A percentile compares a stretch with the other conserved stretches of the same genome.
These are phyloP conservation scores for Stratiomys singularior DNA, from an alignment of 2,888 invertebrate species.

Conservation along the genomic window DNA sequence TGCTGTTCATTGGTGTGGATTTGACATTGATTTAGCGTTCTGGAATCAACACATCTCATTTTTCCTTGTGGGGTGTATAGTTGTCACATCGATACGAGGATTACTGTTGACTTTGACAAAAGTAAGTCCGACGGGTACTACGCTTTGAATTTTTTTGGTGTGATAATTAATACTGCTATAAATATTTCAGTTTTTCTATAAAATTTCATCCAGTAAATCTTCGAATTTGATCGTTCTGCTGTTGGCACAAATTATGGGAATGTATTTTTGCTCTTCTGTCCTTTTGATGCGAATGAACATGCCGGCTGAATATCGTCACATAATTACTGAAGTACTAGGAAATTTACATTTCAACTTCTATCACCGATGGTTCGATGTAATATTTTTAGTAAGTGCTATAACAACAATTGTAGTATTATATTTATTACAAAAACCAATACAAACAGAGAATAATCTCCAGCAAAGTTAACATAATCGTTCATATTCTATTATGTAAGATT, in stretches of 20 bases:
- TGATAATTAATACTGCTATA: slow-evolving; percentile 45
- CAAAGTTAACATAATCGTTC: slow-evolving; percentile 22
- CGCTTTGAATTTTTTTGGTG: too few species aligned
- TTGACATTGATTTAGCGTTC: slow-evolving; percentile 95
- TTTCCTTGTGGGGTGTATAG: slow-evolving; percentile 95
- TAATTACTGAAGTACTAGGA: slow-evolving; percentile 87
- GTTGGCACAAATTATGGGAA: slow-evolving; percentile 99
- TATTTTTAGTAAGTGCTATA: slow-evolving; percentile 95
- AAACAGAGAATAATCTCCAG: slow-evolving; percentile 34
- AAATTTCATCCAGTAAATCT: slow-evolving; percentile 98
- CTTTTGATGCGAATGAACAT: slow-evolving; percentile 99
- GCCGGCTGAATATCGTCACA: slow-evolving; percentile 96
- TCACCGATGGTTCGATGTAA: slow-evolving; percentile 99
- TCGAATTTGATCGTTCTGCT: slow-evolving; percentile 97
- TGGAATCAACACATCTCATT: slow-evolving; percentile 99
- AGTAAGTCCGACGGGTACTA: slow-evolving; percentile 67
- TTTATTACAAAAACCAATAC: slow-evolving; percentile 86
- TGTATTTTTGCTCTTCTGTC: slow-evolving; percentile 99
- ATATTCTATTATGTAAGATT: neutral
- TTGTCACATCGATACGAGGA: slow-evolving; percentile 96
- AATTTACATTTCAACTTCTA: slow-evolving; percentile 99
- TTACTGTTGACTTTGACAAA: slow-evolving; percentile 96
- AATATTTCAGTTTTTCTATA: slow-evolving; percentile 93
- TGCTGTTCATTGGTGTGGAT: slow-evolving; percentile 95
- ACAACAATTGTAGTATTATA: slow-evolving; percentile 96